Base-by-base conservation (phyloP, 2,888 invertebrate genomes). In the Aporophyla lueneburgensis region DNA sequence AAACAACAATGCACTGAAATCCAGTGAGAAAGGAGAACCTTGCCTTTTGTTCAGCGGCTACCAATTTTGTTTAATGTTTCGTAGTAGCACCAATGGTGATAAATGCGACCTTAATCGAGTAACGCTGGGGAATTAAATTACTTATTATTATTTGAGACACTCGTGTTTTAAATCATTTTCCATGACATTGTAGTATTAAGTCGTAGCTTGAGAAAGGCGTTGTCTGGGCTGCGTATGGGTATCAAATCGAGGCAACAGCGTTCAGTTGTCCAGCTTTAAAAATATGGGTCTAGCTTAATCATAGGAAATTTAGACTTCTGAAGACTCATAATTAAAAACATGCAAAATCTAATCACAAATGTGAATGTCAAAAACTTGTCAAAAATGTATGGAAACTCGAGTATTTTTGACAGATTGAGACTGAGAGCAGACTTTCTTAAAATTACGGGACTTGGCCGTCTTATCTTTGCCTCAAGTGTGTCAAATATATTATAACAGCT, bases 1-100 rank as follows among this genome's bases (percentile, higher is more conserved):
- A 12, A 49, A 72, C 81, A 84, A 83, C 85, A 82, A 83, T 71
- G 71, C 68, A 81, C 67, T 49, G 67, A 83, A 83, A 74, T 77
- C 74, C 68, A 19, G 33, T 51, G 66, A 72, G 73, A 77, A 77
- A 66, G 61, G 74, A 43, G 51, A 46, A 27, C 82, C 77, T 81
- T 65, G 63, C 33, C 77, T 61, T 85, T 83, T 83, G 85, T 83
- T 83, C 49, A 33, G 40, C 33, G n/a, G 51, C 62, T 65, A 46
- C 61, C 70, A 76, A 85, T 80, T 67, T 49, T 84, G 63, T 71
- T 71, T 71, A 80, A 82, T 82, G 66, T 80, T 80, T 84, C 54
- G 59, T 75, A 14, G 62, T 43, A 65, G 56, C 58, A 49, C 58
- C 62, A 19, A 74, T 78, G 49, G 58, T 75, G 75, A 74, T 66